Evolutionary conservation across 2,113 vertebrate genomes (phyloP).

Genomic region (Scartelaos histophorus): DNA sequence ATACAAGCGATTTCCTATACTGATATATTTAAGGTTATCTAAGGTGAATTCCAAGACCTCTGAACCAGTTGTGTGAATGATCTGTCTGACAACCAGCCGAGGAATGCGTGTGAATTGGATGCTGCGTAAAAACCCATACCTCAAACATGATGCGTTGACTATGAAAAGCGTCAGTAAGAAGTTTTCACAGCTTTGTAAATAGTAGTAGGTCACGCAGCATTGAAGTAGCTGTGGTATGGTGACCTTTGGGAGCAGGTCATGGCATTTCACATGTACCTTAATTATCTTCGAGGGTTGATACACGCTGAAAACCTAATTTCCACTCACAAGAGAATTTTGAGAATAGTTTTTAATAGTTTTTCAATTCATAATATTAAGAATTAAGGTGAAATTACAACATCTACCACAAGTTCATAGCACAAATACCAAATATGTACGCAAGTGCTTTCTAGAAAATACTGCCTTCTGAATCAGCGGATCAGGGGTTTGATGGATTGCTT

Average conservation of each 20-base stretch:
- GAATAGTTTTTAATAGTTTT: not conserved
- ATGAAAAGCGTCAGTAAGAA: too few species aligned
- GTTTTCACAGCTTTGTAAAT: conserved; percentile 4
- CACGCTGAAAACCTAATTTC: conserved; percentile 4
- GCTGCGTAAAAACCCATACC: too few species aligned
- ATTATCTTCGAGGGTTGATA: conserved; percentile 11
- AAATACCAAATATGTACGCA: too few species aligned
- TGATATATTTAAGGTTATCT: not conserved
- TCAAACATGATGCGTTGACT: too few species aligned
- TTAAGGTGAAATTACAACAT: too few species aligned
- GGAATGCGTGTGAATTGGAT: not conserved
- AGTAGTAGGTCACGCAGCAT: conserved; percentile 11
- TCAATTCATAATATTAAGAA: too few species aligned
- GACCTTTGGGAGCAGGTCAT: not conserved
- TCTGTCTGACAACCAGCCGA: not conserved
- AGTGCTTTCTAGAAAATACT: too few species aligned
- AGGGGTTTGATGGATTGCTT: too few species aligned
- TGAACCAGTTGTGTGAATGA: conserved; percentile 6
- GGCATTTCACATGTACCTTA: conserved; percentile 37
- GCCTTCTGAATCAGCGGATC: too few species aligned
- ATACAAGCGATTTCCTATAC: not conserved
- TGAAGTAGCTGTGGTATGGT: conserved; percentile 11
- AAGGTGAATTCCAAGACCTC: not conserved
- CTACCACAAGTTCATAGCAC: too few species aligned
- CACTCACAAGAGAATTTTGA: not conserved